Evolutionary conservation across 2,888 invertebrate genomes (phyloP).

Genomic region (Hydraecia micacea): DNA sequence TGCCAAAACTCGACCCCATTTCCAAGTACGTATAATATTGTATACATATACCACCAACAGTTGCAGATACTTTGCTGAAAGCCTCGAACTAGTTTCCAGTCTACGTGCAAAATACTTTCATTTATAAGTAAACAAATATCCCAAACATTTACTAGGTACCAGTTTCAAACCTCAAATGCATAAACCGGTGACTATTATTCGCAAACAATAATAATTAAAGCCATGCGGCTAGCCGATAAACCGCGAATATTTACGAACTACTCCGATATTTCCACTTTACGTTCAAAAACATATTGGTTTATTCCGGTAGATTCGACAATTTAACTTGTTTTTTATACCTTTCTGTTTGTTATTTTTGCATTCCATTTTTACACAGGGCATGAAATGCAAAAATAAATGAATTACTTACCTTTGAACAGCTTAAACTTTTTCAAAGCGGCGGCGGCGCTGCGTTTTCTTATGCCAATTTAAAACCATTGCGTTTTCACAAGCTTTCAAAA

Average conservation of each 20-base stretch:
- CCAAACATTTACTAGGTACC: not conserved
- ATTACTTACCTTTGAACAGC: not conserved
- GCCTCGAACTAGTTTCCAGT: not conserved
- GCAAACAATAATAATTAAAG: slow-evolving; percentile 20
- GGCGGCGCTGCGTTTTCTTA: not conserved
- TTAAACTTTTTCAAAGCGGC: not conserved
- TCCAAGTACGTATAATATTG: slow-evolving; percentile 13
- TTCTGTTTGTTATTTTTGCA: slow-evolving; percentile 3
- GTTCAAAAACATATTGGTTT: slow-evolving; percentile 5
- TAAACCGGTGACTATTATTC: slow-evolving; percentile 12
- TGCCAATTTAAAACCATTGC: not conserved
- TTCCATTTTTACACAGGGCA: not conserved
- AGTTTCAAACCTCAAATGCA: not conserved
- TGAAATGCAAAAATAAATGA: too few species aligned
- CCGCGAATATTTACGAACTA: slow-evolving; percentile 19
- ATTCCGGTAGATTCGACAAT: not conserved
- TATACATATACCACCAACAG: not conserved
- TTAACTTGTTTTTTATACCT: not conserved
- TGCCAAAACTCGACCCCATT: slow-evolving; percentile 38
- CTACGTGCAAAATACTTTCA: not conserved
- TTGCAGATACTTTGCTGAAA: slow-evolving; percentile 5
- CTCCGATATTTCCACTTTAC: slow-evolving; percentile 15
- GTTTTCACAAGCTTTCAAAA: slow-evolving; percentile 3
- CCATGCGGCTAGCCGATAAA: not conserved
- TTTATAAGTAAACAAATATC: not conserved